phyloP scores from a whole-genome alignment of 2,797 vertebrate genomes.

The Cyprinodon diabolis region DNA sequence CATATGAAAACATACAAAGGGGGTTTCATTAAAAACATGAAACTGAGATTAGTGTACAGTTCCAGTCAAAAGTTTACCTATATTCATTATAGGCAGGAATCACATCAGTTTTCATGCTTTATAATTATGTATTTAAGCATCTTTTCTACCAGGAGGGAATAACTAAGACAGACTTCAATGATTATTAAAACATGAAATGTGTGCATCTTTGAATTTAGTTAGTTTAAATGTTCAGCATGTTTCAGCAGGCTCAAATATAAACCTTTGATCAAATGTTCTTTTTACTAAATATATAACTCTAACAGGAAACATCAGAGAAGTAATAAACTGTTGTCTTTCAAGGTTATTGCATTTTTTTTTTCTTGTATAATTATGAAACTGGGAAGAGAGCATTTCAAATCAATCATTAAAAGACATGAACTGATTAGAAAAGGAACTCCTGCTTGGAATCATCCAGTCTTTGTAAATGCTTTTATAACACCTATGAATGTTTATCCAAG shows the following conservation, averaged over 20 bases:
- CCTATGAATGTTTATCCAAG: constrained; percentile 12
- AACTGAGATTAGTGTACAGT: not conserved
- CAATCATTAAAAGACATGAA: no score
- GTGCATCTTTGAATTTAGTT: not conserved
- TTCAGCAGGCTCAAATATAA: not conserved
- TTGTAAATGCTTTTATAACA: not conserved
- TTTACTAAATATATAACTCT: no score
- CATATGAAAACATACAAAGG: no score
- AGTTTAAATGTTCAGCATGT: not conserved
- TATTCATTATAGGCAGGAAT: not conserved
- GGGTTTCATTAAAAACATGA: no score
- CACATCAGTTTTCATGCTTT: not conserved
- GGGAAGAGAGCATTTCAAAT: no score
- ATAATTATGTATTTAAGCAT: not conserved
- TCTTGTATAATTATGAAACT: no score
- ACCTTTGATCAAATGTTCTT: not conserved
- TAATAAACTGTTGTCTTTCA: no score
- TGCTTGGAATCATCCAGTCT: not conserved
- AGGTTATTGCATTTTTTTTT: no score
- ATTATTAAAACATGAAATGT: not conserved
- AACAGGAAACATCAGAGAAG: no score
- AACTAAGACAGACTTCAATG: no score
- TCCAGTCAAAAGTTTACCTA: not conserved
- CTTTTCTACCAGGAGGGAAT: not conserved
- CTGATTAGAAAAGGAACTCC: not conserved